Conservation (phyloP, 1,140 invertebrate genomes). For the Rhopalosiphum maidis region DNA sequence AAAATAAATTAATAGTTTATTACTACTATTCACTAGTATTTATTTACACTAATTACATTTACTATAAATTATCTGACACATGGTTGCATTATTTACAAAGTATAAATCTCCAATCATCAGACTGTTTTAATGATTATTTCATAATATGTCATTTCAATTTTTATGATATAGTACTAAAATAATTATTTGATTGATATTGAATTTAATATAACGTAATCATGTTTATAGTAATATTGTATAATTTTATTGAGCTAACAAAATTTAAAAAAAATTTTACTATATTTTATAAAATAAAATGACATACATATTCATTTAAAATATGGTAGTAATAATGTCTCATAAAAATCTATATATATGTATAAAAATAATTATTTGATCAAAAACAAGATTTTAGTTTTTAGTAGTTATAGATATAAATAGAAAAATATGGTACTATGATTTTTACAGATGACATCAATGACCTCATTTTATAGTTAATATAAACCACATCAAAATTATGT, state of each 20-base stretch:
- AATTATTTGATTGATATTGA: not conserved
- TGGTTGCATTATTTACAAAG: not conserved
- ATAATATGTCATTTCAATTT: not conserved
- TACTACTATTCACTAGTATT: not conserved
- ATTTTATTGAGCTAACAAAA: not conserved
- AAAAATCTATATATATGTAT: conserved; percentile 1
- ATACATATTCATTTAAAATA: not conserved
- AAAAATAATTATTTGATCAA: conserved; percentile 17
- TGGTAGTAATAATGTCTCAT: not conserved
- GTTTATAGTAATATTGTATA: not conserved
- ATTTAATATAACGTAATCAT: not conserved
- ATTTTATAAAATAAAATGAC: not conserved
- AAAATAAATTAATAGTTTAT: not conserved
- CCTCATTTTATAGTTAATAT: conserved; percentile 17
- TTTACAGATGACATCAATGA: conserved; percentile 3
- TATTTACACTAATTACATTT: not conserved
- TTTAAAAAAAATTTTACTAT: not conserved
- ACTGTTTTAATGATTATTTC: not conserved
- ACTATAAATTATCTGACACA: not conserved
- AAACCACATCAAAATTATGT: not conserved
- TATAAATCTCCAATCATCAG: not conserved
- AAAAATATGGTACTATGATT: conserved; percentile 3
- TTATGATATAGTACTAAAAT: not conserved
- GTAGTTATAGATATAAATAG: conserved; percentile 22
- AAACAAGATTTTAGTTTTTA: conserved; percentile 7